Base-by-base conservation (phyloP, 2,113 vertebrate genomes). In the Protomyctophum bolini region DNA sequence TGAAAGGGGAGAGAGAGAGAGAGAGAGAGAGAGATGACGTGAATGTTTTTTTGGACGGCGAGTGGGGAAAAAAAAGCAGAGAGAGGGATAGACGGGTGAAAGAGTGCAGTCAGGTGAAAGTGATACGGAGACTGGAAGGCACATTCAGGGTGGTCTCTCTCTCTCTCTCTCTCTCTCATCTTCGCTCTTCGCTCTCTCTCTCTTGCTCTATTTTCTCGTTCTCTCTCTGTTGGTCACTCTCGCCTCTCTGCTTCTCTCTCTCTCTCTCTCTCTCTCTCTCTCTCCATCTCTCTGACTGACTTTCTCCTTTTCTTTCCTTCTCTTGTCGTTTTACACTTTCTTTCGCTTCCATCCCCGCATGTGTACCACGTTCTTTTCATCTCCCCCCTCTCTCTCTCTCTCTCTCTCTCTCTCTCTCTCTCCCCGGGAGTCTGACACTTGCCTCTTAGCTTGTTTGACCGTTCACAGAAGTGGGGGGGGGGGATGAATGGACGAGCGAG, bases 51-150 rank as follows among this genome's bases (percentile, higher is more conserved):
- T n/a, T n/a, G n/a, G n/a, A n/a, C n/a, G n/a, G n/a, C n/a, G 8
- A 21, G 5, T 2, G 46, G n/a, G 62, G 45, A 72, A 76, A 75
- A 70, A 9, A 83, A 79, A 86, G 76, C 76, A n/a, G n/a, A n/a
- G n/a, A n/a, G 52, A 81, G 55, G 81, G 83, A 87, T 76, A 0
- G 41, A 14, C n/a, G 8, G 33, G 71, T 89, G 86, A 91, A 89
- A 91, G 87, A 72, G 83, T 87, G 80, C 86, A 89, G 87, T 88
- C 86, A 88, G 89, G 87, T 88, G 89, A 91, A 88, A 91, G 84
- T 84, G 89, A 91, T 88, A 85, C 59, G 77, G 61, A 7, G 45
- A 33, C n/a, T 58, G 56, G 15, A 58, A 58, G 12, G 14, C 76
- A 61, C 87, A 10, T 72, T 64, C 87, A 85, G 87, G 89, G 89